Conservation (phyloP, 2,888 invertebrate species). For the Siphonodentalium dalli region DNA sequence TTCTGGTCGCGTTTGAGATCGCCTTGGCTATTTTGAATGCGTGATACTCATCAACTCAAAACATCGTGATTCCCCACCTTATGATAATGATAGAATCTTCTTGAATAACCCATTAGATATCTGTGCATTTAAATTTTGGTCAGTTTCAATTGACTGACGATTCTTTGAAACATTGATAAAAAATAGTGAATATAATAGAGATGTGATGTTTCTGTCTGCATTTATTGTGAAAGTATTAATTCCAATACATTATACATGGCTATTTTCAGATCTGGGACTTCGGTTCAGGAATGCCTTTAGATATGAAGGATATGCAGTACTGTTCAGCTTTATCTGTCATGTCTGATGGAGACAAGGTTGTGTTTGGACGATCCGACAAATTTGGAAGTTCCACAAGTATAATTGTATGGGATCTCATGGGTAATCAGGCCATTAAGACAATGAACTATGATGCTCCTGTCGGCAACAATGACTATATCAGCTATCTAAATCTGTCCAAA, state of each 20-base stretch:
- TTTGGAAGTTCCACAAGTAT: slow-evolving; percentile 62
- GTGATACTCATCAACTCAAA: too few relatives aligned
- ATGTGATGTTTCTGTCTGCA: neutral
- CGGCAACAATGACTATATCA: slow-evolving; percentile 61
- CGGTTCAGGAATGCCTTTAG: slow-evolving; percentile 57
- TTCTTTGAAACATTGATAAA: too few relatives aligned
- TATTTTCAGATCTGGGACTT: slow-evolving; percentile 64
- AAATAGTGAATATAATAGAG: neutral
- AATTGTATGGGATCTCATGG: slow-evolving; percentile 63
- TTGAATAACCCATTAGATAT: too few relatives aligned
- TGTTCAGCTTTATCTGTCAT: slow-evolving; percentile 63
- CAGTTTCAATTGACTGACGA: too few relatives aligned
- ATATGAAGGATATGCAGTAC: slow-evolving; percentile 59
- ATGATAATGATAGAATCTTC: too few relatives aligned
- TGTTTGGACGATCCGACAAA: slow-evolving; percentile 61
- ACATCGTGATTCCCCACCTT: too few relatives aligned
- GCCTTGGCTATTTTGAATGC: too few relatives aligned
- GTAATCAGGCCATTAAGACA: slow-evolving; percentile 60
- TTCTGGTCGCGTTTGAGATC: too few relatives aligned
- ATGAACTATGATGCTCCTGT: slow-evolving; percentile 60
- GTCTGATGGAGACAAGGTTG: slow-evolving; percentile 60
- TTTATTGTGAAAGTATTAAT: too few relatives aligned
- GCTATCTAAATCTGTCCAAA: slow-evolving; percentile 56
- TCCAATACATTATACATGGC: neutral
- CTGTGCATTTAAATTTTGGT: too few relatives aligned